phyloP scores from a whole-genome alignment of 1,140 invertebrate species.

The Hermatobates lingyangjiaoensis region DNA sequence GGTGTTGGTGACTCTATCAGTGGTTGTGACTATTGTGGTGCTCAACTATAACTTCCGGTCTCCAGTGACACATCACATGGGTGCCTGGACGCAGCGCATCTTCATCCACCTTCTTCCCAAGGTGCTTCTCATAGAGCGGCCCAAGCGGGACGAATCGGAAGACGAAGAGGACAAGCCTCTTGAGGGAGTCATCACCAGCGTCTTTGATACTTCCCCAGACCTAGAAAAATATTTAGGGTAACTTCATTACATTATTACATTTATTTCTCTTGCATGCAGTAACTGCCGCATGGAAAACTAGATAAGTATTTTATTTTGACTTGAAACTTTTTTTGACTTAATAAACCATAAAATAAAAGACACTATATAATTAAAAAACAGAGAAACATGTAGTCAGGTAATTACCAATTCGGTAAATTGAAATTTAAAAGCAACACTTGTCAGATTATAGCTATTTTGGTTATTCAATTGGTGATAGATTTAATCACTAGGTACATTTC shows the following conservation, averaged over 20 bases:
- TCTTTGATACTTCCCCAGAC: constrained; percentile 47
- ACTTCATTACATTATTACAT: constrained; percentile 16
- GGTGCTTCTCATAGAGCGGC: constrained; percentile 64
- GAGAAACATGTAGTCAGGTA: too few relatives aligned
- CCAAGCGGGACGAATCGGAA: constrained; percentile 49
- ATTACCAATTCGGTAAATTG: too few relatives aligned
- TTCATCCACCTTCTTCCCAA: constrained; percentile 78
- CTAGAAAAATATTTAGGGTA: constrained; percentile 46
- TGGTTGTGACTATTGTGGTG: constrained; percentile 93
- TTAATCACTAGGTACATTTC: too few relatives aligned
- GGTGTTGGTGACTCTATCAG: constrained; percentile 94
- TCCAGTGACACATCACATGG: constrained; percentile 89
- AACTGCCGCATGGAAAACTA: too few relatives aligned
- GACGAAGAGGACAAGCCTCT: constrained; percentile 35
- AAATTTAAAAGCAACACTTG: too few relatives aligned
- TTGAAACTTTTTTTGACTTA: too few relatives aligned
- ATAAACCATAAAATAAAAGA: too few relatives aligned
- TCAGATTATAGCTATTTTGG: too few relatives aligned
- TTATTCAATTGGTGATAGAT: too few relatives aligned
- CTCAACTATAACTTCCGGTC: constrained; percentile 97
- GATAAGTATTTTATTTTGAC: too few relatives aligned
- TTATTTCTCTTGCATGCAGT: not conserved
- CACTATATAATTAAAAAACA: too few relatives aligned
- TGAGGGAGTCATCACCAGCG: constrained; percentile 41
- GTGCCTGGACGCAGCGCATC: constrained; percentile 69